Evolutionary conservation across 1,140 invertebrate genomes (phyloP), one percentile per base, ranked within the genome.

Genomic region (Eurosta solidaginis): DNA sequence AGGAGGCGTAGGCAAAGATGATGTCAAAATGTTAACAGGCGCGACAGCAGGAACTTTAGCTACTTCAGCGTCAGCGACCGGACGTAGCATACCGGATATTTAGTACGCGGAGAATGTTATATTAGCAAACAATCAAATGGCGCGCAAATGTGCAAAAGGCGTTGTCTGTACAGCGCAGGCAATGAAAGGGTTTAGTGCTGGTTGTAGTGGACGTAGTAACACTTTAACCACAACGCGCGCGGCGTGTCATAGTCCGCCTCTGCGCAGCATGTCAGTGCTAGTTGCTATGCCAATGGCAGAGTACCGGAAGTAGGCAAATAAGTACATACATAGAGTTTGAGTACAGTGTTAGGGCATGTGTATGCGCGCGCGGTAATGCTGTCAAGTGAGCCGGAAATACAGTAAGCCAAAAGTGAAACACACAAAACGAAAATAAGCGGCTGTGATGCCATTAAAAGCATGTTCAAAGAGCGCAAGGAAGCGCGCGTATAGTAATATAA

Each of bases 31-130:
- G 45, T 36, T 45, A 52, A 73, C 54, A 17, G 36, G 33, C 22
- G 36, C 75, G 17, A 5, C 75, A 49, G 52, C 68, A 20, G 27
- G 42, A 73, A 44, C 27, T 14, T 68, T 33, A 47, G 7, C 68
- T n/a, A n/a, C n/a, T n/a, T n/a, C 33, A 33, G 59, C 59, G 59
- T 20, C 59, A 33, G 59, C 59, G n/a, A 80, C 14, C 80, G 79
- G 77, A 9, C 83, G 83, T 22, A 87, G 81, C 27, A 83, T 87
- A 78, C 85, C 85, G 82, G 85, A 87, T 77, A 87, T 87, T 83
- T 87, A 87, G 85, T 87, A 87, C 83, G 85, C 85, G 81, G 85
- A 87, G 83, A 83, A 87, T 79, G 85, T 87, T 79, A 87, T 87
- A 80, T 79, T 85, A 78, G 84, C 82, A 79, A 86, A 85, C 52